Conservation (phyloP, 2,797 vertebrate genomes). For the Chelon labrosus region DNA sequence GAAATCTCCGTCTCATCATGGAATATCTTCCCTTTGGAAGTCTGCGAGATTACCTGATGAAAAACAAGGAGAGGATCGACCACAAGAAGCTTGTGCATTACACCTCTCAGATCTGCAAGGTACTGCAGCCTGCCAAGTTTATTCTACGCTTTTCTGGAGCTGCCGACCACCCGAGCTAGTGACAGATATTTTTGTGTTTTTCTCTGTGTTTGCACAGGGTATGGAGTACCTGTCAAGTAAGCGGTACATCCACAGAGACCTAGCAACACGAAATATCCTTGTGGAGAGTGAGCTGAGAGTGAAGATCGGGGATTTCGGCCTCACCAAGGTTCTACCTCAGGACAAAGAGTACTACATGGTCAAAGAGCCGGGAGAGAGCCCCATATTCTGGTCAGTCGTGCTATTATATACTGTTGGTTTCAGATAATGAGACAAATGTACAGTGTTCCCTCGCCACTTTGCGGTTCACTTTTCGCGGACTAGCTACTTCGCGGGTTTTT, state of each 20-base stretch:
- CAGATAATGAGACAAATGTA: too few relatives aligned
- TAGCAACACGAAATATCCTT: slow-evolving; percentile 96
- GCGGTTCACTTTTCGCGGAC: too few relatives aligned
- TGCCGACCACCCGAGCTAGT: background rate
- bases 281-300: slow-evolving; percentile 96
- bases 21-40: slow-evolving; percentile 97
- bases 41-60: slow-evolving; percentile 95
- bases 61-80: slow-evolving; percentile 94
- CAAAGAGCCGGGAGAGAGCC: slow-evolving; percentile 97
- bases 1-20: slow-evolving; percentile 95
- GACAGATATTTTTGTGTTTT: background rate
- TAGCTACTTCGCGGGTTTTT: too few relatives aligned
- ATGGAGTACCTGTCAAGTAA: slow-evolving; percentile 97
- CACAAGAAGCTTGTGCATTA: slow-evolving; percentile 95
- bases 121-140: slow-evolving; percentile 47
- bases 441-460: too few relatives aligned
- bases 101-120: slow-evolving; percentile 97
- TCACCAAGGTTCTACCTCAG: slow-evolving; percentile 97
- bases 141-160: background rate
- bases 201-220: slow-evolving; percentile 82
- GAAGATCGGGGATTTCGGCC: slow-evolving; percentile 98
- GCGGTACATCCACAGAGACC: slow-evolving; percentile 95
- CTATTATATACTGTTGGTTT: background rate
- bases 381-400: slow-evolving; percentile 95
- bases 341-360: slow-evolving; percentile 99